A percentile compares a stretch with the other conserved stretches of the same genome.
Evolutionary conservation across 2,113 vertebrate genomes (phyloP).

Genomic region (Apteryx owenii): DNA sequence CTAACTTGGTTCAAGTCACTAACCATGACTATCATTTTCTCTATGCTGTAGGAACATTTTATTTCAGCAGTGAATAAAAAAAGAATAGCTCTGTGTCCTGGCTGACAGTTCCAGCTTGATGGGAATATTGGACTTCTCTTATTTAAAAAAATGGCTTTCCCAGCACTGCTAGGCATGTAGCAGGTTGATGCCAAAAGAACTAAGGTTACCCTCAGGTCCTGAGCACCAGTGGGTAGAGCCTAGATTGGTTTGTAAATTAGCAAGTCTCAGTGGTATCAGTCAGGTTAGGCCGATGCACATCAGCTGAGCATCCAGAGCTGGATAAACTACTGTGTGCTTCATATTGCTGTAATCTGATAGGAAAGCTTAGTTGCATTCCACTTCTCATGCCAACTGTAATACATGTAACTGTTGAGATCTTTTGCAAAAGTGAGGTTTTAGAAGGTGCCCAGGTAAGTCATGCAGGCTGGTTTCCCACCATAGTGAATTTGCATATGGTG

Average conservation of each 20-base stretch:
- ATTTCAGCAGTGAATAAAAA: neutral
- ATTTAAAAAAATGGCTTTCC: neutral
- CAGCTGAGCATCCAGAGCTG: neutral
- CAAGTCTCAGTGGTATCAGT: neutral
- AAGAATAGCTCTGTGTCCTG: neutral
- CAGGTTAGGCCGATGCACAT: neutral
- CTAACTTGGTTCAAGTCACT: neutral
- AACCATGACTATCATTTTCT: neutral
- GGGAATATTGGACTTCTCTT: neutral
- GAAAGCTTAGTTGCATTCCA: neutral
- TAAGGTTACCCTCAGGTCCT: neutral
- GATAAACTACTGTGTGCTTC: neutral
- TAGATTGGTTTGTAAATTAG: neutral
- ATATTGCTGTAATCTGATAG: neutral
- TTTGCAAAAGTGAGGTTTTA: neutral
- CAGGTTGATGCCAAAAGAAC: neutral
- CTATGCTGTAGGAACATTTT: neutral
- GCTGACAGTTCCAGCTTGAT: neutral
- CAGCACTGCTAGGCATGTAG: neutral
- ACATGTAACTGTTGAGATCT: neutral
- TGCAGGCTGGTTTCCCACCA: neutral
- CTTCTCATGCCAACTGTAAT: neutral
- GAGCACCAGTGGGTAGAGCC: neutral
- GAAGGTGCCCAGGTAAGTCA: conserved; percentile 1
- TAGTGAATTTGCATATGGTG: neutral